Evolutionary conservation across 2,888 invertebrate species (phyloP), one percentile per base, ranked within the genome.

Genomic region (Lydus trimaculatus): DNA sequence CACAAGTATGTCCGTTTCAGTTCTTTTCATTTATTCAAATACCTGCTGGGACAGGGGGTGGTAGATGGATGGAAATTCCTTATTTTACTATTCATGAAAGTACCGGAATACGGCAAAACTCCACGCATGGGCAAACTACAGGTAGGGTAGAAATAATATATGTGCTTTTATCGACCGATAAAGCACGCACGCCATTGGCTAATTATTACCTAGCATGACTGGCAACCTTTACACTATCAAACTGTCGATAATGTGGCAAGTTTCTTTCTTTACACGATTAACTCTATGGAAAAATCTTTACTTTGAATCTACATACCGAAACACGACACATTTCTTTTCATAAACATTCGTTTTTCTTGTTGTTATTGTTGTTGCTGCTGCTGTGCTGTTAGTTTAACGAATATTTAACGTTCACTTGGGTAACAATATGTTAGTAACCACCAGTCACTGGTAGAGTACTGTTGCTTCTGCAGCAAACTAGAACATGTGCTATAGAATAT

Each of bases 401-500:
- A 48, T 48, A 48, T 48, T 48, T 48, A 48, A 20, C 7, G 20
- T 48, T 20, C 48, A 48, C 48, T 20, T 20, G 48, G 48, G 48
- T 36, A 15, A 36, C 36, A 36, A 36, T 36, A 15, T 36, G 33
- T 7, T 7, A 33, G 7, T 33, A 33, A n/a, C n/a, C 15, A 36
- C 13, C 13, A 13, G 36, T 36, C 11, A 13, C 4, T 7, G 5
- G 48, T 20, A 20, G 11, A 11, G 20, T 8, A 48, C 9, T 48
- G 48, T 48, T 48, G 48, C 64, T 58, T 25, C 72, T 62, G 67
- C 70, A 72, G 72, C 76, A 76, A 77, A 76, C 72, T 69, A 73
- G 74, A 72, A 75, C 73, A 75, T 73, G 73, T 75, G 70, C 73
- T 75, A 11, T 66, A 61, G 61, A 60, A 72, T 65, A 68, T 70